Conservation (phyloP, 2,113 vertebrate genomes). For the Myocastor coypus region DNA sequence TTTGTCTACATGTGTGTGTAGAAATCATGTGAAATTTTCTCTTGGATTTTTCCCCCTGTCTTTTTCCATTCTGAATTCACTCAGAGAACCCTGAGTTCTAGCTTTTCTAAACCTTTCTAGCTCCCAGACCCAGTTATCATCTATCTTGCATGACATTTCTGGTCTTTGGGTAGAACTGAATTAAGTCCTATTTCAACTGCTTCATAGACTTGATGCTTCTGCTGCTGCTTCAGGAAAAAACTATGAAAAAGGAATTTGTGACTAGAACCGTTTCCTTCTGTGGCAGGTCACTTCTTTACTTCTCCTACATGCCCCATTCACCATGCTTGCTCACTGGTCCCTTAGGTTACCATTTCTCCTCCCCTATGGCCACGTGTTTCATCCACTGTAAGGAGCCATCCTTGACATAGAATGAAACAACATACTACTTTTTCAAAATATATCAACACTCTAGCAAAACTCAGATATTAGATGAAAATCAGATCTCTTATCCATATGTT, state of each 20-base stretch:
- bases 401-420: background rate
- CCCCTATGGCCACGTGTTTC: background rate
- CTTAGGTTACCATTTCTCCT: background rate
- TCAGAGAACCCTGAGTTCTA: background rate
- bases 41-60: background rate
- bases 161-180: slow-evolving; percentile 35
- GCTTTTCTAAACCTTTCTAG: background rate
- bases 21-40: slow-evolving; percentile 32
- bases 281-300: background rate
- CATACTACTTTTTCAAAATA: background rate
- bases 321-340: background rate
- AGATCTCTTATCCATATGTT: background rate
- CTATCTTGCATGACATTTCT: background rate
- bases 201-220: background rate
- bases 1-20: background rate
- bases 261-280: background rate
- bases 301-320: too few species aligned
- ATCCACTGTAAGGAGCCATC: background rate
- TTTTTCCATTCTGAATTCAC: background rate
- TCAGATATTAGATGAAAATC: background rate
- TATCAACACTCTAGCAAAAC: slow-evolving; percentile 22
- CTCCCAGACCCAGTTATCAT: background rate
- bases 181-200: background rate
- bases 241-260: background rate
- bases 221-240: background rate